Base-by-base conservation (phyloP, 2,797 vertebrate genomes). In the Syndactyla subalaris region DNA sequence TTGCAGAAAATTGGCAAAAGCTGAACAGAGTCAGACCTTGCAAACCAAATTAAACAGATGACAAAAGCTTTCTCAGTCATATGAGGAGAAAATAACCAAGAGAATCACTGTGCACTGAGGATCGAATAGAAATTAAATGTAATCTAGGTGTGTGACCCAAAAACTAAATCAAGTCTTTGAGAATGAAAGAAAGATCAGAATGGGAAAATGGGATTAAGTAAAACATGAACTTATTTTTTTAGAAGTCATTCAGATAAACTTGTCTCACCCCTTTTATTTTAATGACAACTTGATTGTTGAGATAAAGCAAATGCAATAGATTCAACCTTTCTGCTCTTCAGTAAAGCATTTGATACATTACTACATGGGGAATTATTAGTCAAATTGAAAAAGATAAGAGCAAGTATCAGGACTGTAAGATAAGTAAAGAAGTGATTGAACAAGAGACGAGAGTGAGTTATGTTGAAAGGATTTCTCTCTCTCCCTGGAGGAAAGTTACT, bases 301-400 rank as follows among this genome's bases (percentile, higher is more conserved):
- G 63, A 76, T 81, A 94, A 72, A 88, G 22, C 11, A 83, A 78
- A 81, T 84, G 65, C 52, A 58, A 36, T 43, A 43, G 57, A 77
- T 48, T 92, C 73, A 92, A 73, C 58, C 34, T 90, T 78, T 68
- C 62, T 90, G 39, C 58, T 81, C 46, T 84, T 93, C 45, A 63
- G 39, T 70, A 81, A 76, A 85, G 29, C 11, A 2, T 73, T 86
- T 74, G 46, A 48, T 92, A 45, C 45, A 21, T 92, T 95, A 63
- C 62, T 94, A 52, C 62, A 52, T 79, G 63, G 94, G 94, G 85
- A 94, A 93, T 95, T 95, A 92, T 80, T 94, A 84, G 73, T 88
- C 95, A 97, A 97, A 94, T 95, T 95, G 83, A 73, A 95, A 96
- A 95, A 92, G 48, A 95, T 94, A 92, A 93, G 73, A 59, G 34